Percentiles rank a stretch among this genome's conserved stretches.
These are phyloP conservation scores for Rhegmatorhina hoffmannsi DNA, from an alignment of 2,113 vertebrate species.

Conservation along the genomic window DNA sequence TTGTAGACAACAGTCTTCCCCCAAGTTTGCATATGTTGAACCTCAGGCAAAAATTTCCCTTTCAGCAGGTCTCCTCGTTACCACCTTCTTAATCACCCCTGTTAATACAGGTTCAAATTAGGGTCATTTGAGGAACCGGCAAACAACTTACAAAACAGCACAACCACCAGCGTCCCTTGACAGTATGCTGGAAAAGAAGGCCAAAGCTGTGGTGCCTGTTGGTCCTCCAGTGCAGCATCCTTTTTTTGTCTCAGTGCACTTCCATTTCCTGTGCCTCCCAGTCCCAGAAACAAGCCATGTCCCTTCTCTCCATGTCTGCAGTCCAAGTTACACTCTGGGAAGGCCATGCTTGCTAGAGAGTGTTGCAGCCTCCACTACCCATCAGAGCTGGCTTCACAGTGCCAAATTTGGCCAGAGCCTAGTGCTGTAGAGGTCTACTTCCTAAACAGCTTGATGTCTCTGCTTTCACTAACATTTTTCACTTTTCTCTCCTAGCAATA, in stretches of 20 bases:
- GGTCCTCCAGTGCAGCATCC: background rate
- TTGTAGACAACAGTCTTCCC: background rate
- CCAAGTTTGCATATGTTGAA: background rate
- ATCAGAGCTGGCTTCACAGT: background rate
- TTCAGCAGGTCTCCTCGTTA: background rate
- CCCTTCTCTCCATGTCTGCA: background rate
- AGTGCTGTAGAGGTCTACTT: background rate
- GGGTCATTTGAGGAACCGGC: background rate
- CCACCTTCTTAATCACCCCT: background rate
- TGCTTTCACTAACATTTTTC: background rate
- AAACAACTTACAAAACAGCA: background rate
- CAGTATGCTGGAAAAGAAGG: background rate
- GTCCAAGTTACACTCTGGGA: background rate
- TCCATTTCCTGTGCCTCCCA: background rate
- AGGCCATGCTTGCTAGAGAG: background rate
- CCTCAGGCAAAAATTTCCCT: background rate
- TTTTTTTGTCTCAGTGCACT: background rate
- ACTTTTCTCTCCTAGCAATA: background rate
- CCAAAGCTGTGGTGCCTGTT: background rate
- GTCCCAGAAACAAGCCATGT: background rate
- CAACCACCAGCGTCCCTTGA: background rate
- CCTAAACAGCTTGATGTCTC: background rate
- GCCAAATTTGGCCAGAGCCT: background rate
- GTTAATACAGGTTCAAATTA: background rate
- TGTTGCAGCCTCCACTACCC: background rate